A percentile compares a stretch with the other conserved stretches of the same genome.
Conservation (phyloP, 2,113 vertebrate species). For the Scophthalmus maximus region DNA sequence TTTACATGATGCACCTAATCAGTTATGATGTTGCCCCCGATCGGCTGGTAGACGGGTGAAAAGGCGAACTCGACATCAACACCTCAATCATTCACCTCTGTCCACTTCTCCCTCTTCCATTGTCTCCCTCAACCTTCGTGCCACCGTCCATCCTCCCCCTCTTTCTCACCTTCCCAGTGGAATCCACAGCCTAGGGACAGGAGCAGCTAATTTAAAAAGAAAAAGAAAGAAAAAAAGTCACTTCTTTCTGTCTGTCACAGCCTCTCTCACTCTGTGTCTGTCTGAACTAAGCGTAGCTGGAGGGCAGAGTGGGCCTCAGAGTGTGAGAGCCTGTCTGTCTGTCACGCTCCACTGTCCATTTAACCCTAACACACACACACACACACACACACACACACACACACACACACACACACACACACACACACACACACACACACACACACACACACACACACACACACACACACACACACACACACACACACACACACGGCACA, state of each 20-base stretch:
- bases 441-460: slow-evolving; percentile 73
- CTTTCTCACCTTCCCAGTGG: slow-evolving; percentile 73
- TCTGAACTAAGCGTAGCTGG: slow-evolving; percentile 81
- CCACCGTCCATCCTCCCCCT: slow-evolving; percentile 46
- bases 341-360: slow-evolving; percentile 83
- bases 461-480: slow-evolving; percentile 73
- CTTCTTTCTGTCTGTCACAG: slow-evolving; percentile 74
- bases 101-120: slow-evolving; percentile 28
- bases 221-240: slow-evolving; percentile 50
- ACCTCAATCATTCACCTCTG: slow-evolving; percentile 4
- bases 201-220: slow-evolving; percentile 77
- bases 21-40: background rate
- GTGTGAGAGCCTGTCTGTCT: slow-evolving; percentile 81
- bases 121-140: slow-evolving; percentile 38
- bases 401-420: slow-evolving; percentile 71
- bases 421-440: slow-evolving; percentile 81
- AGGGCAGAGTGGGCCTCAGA: slow-evolving; percentile 79
- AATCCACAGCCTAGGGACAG: slow-evolving; percentile 82
- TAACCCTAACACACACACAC: slow-evolving; percentile 77
- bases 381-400: slow-evolving; percentile 55
- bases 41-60: slow-evolving; percentile 8
- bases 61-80: background rate
- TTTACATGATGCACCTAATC: slow-evolving; percentile 13
- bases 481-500: slow-evolving; percentile 74
- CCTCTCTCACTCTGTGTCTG: slow-evolving; percentile 75